Conservation (phyloP, 2,888 invertebrate species). For the Poecilus cupreus region DNA sequence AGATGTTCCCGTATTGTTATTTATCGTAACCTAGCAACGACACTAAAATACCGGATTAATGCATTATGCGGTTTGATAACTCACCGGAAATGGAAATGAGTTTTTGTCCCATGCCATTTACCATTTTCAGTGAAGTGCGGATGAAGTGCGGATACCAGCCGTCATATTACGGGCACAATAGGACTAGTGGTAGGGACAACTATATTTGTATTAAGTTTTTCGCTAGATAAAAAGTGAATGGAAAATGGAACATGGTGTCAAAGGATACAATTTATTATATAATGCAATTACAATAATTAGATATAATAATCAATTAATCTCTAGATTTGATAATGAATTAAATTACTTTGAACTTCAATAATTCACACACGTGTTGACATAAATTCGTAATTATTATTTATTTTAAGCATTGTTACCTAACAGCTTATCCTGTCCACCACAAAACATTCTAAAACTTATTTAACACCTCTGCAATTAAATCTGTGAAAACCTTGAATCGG, state of each 20-base stretch:
- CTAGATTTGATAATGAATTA: not conserved
- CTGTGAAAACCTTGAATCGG: constrained; percentile 10
- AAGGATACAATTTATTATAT: not conserved
- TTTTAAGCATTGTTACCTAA: constrained; percentile 7
- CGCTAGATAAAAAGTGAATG: not conserved
- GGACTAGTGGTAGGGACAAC: too few relatives aligned
- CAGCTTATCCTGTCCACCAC: constrained; percentile 12
- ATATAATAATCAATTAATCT: not conserved
- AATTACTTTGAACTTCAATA: not conserved
- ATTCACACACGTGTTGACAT: constrained; percentile 1
- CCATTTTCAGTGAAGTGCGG: too few relatives aligned
- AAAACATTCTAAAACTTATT: constrained; percentile 28
- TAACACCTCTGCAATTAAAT: constrained; percentile 30
- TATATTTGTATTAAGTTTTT: too few relatives aligned
- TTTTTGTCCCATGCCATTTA: too few relatives aligned
- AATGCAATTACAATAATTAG: not conserved
- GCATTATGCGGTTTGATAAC: too few relatives aligned
- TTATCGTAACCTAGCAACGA: too few relatives aligned
- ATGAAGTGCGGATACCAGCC: too few relatives aligned
- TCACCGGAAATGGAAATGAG: too few relatives aligned
- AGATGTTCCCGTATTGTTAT: too few relatives aligned
- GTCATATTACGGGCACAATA: too few relatives aligned
- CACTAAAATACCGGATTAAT: too few relatives aligned
- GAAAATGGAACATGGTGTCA: not conserved
- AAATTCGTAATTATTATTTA: constrained; percentile 5